Evolutionary conservation across 2,888 invertebrate species (phyloP), one percentile per base, ranked within the genome.

Genomic region (Acanthacorydalis orientalis): DNA sequence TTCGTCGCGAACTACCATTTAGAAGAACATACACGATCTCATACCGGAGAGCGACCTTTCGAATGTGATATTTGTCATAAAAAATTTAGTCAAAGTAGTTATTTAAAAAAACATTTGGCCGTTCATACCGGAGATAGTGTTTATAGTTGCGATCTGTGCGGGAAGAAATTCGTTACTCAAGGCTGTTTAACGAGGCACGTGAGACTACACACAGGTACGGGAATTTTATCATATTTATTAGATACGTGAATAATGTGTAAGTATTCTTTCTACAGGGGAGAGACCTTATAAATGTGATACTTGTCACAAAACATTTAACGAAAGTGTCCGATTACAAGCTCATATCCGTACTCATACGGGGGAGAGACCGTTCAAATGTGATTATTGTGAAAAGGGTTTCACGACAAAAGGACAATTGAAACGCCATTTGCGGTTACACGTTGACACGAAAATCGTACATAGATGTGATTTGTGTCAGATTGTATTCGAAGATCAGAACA

Each of bases 281-380:
- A 38, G 39, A 12, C 46, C 46, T 12, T 46, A 38, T 15, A 23
- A 46, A 46, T 46, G 46, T 38, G 38, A 46, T 4, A 46, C 16
- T 4, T 46, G 46, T 38, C 23, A 38, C 31, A 46, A 46, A 23
- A 34, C 31, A 11, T 46, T 46, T 31, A 46, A 38, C 12, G 46
- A 46, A 46, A 46, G 39, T 31, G 46, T 46, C 23, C 23, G 46
- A 33, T 31, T 46, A 31, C 33, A 46, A 46, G 46, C 46, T 4
- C 46, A 46, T n/a, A 39, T 46, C 16, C 38, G 37, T 16, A 38
- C 31, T 16, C 46, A 46, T 16, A 46, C 46, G 7, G 46, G 46
- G 10, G 46, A 46, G n/a, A 37, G 31, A 39, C 46, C 46, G 12
- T 46, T 38, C 23, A 46, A 39, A 38, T 46, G 46, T 46, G 46